Conservation (phyloP, 2,113 vertebrate genomes). For the Pedionomus torquatus region DNA sequence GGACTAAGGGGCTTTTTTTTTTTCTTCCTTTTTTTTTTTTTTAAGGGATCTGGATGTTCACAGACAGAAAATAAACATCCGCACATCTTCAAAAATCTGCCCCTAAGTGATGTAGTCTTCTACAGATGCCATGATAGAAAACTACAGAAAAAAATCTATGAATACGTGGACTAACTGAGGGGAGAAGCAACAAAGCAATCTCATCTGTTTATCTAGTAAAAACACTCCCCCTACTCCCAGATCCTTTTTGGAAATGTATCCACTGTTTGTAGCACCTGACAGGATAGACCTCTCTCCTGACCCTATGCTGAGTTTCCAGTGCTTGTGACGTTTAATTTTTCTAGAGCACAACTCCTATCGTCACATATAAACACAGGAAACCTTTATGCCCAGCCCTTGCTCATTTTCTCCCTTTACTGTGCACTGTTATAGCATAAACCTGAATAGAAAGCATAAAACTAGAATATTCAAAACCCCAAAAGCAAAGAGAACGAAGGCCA, state of each 20-base stretch:
- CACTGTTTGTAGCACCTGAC: not conserved
- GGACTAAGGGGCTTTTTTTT: not conserved
- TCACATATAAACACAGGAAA: accelerated
- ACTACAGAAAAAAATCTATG: not conserved
- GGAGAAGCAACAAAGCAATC: not conserved
- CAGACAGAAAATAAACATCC: slow-evolving; percentile 13
- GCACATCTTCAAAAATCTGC: not conserved
- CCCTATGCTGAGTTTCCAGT: not conserved
- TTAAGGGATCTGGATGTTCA: not conserved
- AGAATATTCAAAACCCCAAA: not conserved
- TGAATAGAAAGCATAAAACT: not conserved
- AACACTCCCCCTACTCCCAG: not conserved
- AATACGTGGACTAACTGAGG: not conserved
- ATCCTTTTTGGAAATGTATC: not conserved
- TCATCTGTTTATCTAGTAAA: not conserved
- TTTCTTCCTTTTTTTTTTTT: not conserved
- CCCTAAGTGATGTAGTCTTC: not conserved
- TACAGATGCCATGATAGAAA: not conserved
- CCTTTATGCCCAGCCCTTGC: not conserved
- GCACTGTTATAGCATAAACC: not conserved
- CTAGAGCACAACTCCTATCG: not conserved
- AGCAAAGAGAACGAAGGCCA: not conserved
- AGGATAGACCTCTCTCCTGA: not conserved
- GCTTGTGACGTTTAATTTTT: not conserved
- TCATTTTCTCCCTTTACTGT: not conserved